Percentiles rank a stretch among this genome's conserved stretches.
Conservation (phyloP, 2,797 vertebrate species). For the Gobio occitaniae region DNA sequence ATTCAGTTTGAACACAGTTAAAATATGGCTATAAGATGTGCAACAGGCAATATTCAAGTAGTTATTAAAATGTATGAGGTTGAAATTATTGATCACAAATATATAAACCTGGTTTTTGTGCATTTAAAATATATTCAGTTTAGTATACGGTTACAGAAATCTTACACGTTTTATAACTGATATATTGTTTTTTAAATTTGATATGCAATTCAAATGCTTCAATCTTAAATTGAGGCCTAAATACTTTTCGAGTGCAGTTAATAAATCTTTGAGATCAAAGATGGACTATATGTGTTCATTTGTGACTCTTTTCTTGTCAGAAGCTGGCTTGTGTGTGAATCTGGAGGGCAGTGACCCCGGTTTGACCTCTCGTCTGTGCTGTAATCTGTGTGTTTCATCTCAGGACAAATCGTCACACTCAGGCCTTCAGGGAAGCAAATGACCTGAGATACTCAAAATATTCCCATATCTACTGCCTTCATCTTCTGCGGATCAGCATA, state of each 20-base stretch:
- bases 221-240: neutral
- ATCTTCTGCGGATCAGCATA: neutral
- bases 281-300: neutral
- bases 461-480: neutral
- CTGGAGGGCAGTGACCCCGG: constrained; percentile 30
- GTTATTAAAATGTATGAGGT: too few species aligned
- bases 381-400: constrained; percentile 46
- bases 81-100: too few species aligned
- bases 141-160: too few species aligned
- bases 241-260: neutral
- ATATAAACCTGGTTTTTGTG: too few species aligned
- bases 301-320: neutral
- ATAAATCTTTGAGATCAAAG: constrained; percentile 7
- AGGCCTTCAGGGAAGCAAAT: constrained; percentile 25
- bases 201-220: neutral
- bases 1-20: too few species aligned
- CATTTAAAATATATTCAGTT: too few species aligned
- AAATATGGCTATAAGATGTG: too few species aligned
- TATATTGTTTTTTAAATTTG: neutral
- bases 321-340: neutral
- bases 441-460: constrained; percentile 47
- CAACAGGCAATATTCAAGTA: neutral
- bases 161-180: neutral
- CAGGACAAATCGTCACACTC: constrained; percentile 16
- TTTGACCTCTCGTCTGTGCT: constrained; percentile 43